Percentiles rank a stretch among this genome's conserved stretches.
Evolutionary conservation across 35 echinoderm and acorn worm genomes (phyloP).

Genomic region (Ophiothrix spiculata): DNA sequence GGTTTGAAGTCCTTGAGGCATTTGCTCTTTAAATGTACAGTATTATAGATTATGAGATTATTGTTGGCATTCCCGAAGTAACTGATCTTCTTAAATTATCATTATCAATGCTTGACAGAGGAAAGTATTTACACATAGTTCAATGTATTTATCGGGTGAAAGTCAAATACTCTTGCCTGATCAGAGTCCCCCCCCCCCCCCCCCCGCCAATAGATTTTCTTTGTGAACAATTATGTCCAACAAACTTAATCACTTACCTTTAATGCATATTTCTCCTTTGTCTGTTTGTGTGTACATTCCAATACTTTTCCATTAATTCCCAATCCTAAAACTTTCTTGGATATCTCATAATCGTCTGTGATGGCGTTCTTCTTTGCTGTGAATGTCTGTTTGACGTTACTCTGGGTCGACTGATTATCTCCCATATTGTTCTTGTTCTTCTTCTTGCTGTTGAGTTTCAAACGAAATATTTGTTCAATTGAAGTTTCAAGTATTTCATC

Average conservation of each 20-base stretch:
- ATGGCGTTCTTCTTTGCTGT: slow-evolving; percentile 74
- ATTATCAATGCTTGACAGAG: too few relatives aligned
- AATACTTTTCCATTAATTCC: slow-evolving; percentile 99
- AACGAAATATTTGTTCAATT: slow-evolving; percentile 5
- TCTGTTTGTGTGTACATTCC: slow-evolving; percentile 72
- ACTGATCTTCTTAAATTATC: too few relatives aligned
- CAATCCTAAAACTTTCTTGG: slow-evolving; percentile 82
- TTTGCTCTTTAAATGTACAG: too few relatives aligned
- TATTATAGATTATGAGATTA: too few relatives aligned
- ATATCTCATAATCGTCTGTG: slow-evolving; percentile 81
- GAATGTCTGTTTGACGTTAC: slow-evolving; percentile 35
- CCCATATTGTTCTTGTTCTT: slow-evolving; percentile 67
- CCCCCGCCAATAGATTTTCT: too few relatives aligned
- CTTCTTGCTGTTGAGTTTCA: neutral
- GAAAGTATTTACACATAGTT: too few relatives aligned
- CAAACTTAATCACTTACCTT: slow-evolving; percentile 72
- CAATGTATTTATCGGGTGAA: too few relatives aligned
- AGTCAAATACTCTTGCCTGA: too few relatives aligned
- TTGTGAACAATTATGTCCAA: too few relatives aligned
- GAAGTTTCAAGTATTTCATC: neutral
- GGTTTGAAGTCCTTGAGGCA: too few relatives aligned
- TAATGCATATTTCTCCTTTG: slow-evolving; percentile 78
- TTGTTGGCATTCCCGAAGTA: too few relatives aligned
- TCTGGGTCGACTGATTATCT: slow-evolving; percentile 71
- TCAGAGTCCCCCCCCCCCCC: too few relatives aligned